Evolutionary conservation across 2,888 invertebrate genomes (phyloP).

Genomic region (Belgica antarctica): DNA sequence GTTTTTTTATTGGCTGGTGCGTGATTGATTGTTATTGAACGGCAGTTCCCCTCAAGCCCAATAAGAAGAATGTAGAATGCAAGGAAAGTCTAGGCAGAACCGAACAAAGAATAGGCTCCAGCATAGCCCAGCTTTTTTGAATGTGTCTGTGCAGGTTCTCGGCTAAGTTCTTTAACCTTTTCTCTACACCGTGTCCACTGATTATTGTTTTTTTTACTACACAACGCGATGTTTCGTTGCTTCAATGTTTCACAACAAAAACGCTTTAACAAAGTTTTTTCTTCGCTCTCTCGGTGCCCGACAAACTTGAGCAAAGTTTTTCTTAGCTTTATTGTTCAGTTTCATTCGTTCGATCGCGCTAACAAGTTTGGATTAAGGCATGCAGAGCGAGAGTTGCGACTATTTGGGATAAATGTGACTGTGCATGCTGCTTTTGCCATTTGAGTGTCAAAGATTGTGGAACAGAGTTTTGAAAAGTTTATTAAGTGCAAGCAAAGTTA

Average conservation of each 20-base stretch:
- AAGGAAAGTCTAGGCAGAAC: background rate
- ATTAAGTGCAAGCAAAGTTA: background rate
- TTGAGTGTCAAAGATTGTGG: background rate
- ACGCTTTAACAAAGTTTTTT: too few relatives aligned
- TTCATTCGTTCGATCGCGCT: background rate
- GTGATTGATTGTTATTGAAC: background rate
- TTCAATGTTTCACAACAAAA: conserved; percentile 12
- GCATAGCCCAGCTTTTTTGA: too few relatives aligned
- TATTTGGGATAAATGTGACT: too few relatives aligned
- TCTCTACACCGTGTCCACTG: conserved; percentile 2
- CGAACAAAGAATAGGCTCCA: background rate
- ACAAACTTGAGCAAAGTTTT: background rate
- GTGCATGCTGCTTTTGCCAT: too few relatives aligned
- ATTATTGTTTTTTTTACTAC: conserved; percentile 12
- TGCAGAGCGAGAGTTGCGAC: too few relatives aligned
- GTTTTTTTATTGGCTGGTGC: background rate
- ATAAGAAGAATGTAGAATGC: background rate
- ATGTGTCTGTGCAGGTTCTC: conserved; percentile 14
- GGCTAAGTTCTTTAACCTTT: conserved; percentile 21
- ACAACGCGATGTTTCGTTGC: background rate
- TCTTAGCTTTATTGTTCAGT: conserved; percentile 18
- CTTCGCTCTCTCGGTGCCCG: background rate
- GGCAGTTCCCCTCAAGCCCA: too few relatives aligned
- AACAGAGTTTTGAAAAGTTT: background rate
- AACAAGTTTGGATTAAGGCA: background rate